phyloP scores from a whole-genome alignment of 2,113 vertebrate species.

The Penelope pileata region DNA sequence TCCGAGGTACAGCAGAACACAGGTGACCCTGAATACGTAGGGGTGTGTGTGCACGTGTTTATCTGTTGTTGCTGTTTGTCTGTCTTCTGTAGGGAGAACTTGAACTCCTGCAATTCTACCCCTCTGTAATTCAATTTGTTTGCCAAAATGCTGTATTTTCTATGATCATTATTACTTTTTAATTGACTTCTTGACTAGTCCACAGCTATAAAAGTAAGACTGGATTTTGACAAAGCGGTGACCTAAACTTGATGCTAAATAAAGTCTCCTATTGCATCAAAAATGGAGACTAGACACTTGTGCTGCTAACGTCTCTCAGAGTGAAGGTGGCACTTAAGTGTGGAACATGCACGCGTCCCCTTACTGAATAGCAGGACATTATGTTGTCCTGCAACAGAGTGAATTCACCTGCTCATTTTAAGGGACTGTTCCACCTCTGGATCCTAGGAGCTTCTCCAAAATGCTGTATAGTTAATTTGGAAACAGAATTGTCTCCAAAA shows the following conservation, averaged over 20 bases:
- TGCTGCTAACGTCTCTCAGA: neutral
- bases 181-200: slow-evolving; percentile 1
- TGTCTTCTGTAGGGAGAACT: neutral
- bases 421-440: neutral
- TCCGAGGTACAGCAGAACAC: neutral
- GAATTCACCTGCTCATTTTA: neutral
- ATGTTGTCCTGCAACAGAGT: neutral
- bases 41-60: neutral
- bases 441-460: neutral
- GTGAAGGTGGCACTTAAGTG: accelerated
- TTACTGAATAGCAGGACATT: neutral
- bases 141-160: neutral
- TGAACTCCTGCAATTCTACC: neutral
- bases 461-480: neutral
- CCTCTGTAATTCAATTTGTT: neutral
- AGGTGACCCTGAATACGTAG: accelerated
- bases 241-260: neutral
- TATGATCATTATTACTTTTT: neutral
- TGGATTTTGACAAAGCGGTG: neutral
- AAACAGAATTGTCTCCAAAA: neutral
- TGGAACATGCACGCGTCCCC: neutral
- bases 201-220: slow-evolving; percentile 12
- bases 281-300: neutral
- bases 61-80: neutral
- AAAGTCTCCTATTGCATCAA: neutral